Evolutionary conservation across 2,888 invertebrate species (phyloP), one percentile per base, ranked within the genome.

Genomic region (Pogonocherus hispidulus): DNA sequence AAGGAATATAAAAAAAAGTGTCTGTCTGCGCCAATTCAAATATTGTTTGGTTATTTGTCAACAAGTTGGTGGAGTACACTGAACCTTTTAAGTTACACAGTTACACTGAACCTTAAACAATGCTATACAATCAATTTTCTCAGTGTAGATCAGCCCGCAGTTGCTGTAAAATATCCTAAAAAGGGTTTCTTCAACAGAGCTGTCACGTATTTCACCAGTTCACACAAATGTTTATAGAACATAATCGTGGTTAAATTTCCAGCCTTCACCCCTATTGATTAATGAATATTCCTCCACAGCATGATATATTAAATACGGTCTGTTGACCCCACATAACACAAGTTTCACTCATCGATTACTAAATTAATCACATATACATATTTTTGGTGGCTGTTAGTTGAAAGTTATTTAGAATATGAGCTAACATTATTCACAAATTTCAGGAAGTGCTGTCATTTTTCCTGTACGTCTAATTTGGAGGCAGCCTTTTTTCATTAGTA

Each of bases 121-220:
- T n/a, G n/a, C n/a, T n/a, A n/a, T n/a, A n/a, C n/a, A n/a, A n/a
- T n/a, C n/a, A n/a, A n/a, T n/a, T n/a, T n/a, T n/a, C n/a, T n/a
- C n/a, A n/a, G n/a, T n/a, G n/a, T n/a, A n/a, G 27, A 6, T 27
- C 27, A 6, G 27, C 27, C 4, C 8, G 27, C 27, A 4, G 27
- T 8, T 8, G 27, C 27, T 27, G 1, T 27, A 27, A 27, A 27
- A 27, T 27, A 27, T 27, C 27, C 27, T n/a, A 27, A 27, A 27
- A 27, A 27, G 27, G 27, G 27, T 76, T 63, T 23, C 18, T 55
- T 27, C 8, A 27, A 27, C 27, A 27, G 8, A 27, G 27, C 37
- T n/a, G 37, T 37, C 37, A 37, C 37, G 9, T 37, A 37, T 37
- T 37, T 37, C 37, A 37, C 37, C 37, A n/a, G 11, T n/a, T 5